Conservation (phyloP, 1,140 invertebrate species). For the Lamellibrachia luymesi region DNA sequence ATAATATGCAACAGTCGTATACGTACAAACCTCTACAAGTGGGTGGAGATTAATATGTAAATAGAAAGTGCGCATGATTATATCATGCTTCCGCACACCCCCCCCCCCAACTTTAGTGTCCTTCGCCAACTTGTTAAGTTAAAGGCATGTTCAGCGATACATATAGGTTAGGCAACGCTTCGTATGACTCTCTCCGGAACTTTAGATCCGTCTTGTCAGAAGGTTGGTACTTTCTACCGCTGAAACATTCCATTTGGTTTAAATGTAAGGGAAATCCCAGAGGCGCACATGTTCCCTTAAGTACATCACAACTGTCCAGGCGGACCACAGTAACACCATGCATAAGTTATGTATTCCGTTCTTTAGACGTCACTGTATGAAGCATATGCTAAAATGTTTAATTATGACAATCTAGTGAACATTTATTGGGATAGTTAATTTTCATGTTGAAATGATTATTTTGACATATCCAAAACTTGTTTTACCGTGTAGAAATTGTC, state of each 20-base stretch:
- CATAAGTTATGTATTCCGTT: too few relatives aligned
- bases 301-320: too few relatives aligned
- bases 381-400: too few relatives aligned
- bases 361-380: too few relatives aligned
- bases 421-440: too few relatives aligned
- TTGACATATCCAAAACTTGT: too few relatives aligned
- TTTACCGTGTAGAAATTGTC: too few relatives aligned
- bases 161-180: background rate
- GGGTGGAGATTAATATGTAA: background rate
- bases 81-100: background rate
- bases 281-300: too few relatives aligned
- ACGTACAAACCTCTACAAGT: background rate
- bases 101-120: background rate
- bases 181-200: background rate
- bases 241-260: background rate
- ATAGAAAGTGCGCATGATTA: background rate
- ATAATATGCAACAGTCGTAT: background rate
- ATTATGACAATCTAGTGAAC: too few relatives aligned
- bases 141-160: background rate
- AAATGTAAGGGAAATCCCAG: too few relatives aligned
- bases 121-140: background rate
- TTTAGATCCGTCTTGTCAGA: background rate
- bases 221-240: background rate
- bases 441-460: too few relatives aligned
- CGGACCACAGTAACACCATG: too few relatives aligned